Evolutionary conservation across 2,797 vertebrate genomes (phyloP), one percentile per base, ranked within the genome.

Genomic region (Centroberyx gerrardi): DNA sequence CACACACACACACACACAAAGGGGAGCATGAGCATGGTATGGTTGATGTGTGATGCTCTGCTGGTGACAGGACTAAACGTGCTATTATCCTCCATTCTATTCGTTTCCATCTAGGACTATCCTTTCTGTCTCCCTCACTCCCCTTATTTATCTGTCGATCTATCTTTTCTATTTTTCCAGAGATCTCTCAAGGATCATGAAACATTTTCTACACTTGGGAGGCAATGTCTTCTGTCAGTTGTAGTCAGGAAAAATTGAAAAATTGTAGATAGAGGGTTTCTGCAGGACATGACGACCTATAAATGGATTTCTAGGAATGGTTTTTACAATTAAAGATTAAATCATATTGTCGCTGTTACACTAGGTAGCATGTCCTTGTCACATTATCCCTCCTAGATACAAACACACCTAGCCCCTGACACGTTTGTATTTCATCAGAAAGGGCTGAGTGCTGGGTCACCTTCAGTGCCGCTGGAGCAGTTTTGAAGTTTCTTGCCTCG

Each of bases 1-100:
- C 77, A 53, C 51, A 72, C 36, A 66, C 53, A 72, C 68, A 59
- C 59, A 56, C 31, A 72, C 68, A 59, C 54, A 56, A 27, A 66
- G 5, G n/a, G 76, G 69, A 87, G 72, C 78, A 82, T 77, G 85
- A 86, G 72, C 84, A 83, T 68, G 83, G 55, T 40, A 62, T 67
- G 64, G 87, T 66, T 88, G 85, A 88, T 86, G 84, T 38, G 51
- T 63, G 58, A 63, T 5, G 60, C 78, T 87, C 65, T 38, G 72
- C 52, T 82, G 62, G 74, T 86, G 90, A 90, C 88, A 86, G 83
- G 72, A 83, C 80, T 85, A 88, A 93, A 90, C 40, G 72, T 76
- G 77, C 82, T 88, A 93, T 93, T 92, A 93, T 90, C 87, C 68
- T 78, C 74, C 59, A 66, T 86, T 86, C 56, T 68, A 86, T 92